phyloP scores from a whole-genome alignment of 2,888 invertebrate genomes.

The Apamea crenata region DNA sequence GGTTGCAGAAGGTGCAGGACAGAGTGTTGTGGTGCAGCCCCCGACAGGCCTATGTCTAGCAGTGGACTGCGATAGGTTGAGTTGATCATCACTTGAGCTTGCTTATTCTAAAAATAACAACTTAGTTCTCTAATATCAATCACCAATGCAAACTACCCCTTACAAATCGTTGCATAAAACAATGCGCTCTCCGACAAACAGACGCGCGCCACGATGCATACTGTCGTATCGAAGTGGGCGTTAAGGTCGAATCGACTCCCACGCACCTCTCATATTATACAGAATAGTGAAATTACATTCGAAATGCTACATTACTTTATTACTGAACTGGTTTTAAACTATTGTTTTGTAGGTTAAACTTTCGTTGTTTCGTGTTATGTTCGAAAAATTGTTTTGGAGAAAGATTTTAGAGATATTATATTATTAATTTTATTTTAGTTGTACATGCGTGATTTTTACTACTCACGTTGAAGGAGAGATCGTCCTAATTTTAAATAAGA shows the following conservation, averaged over 20 bases:
- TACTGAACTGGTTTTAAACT: constrained; percentile 39
- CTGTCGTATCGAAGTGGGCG: constrained; percentile 43
- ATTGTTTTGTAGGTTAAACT: constrained; percentile 54
- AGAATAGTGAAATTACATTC: constrained; percentile 56
- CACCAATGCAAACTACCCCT: constrained; percentile 2
- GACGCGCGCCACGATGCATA: constrained; percentile 19
- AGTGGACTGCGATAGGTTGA: background rate
- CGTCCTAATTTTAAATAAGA: background rate
- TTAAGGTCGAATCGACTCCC: constrained; percentile 64
- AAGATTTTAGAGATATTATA: constrained; percentile 9
- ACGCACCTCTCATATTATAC: constrained; percentile 43
- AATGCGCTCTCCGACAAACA: constrained; percentile 27
- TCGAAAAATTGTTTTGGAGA: constrained; percentile 27
- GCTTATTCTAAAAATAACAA: background rate
- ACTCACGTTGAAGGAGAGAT: background rate
- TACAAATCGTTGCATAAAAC: constrained; percentile 50
- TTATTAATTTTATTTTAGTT: too few species aligned
- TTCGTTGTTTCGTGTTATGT: constrained; percentile 37
- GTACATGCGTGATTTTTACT: background rate
- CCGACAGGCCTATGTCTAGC: background rate
- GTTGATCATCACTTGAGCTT: background rate
- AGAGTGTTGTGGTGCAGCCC: background rate
- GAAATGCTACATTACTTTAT: constrained; percentile 52
- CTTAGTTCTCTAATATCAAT: too few species aligned
- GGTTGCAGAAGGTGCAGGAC: background rate